phyloP scores from a whole-genome alignment of 2,797 vertebrate genomes.

The Ciconia nigra region DNA sequence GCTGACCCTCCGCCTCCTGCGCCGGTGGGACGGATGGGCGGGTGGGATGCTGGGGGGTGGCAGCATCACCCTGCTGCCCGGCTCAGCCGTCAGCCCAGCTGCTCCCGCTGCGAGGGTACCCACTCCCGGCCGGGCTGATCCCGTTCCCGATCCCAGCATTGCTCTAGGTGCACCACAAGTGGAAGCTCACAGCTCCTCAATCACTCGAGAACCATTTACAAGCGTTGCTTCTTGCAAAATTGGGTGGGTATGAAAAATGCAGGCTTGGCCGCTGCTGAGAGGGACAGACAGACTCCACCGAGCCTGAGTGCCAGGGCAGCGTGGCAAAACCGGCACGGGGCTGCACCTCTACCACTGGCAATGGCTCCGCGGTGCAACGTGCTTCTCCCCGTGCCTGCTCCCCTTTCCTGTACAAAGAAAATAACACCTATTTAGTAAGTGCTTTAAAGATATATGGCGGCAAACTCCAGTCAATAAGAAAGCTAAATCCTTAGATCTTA shows the following conservation, averaged over 20 bases:
- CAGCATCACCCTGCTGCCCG: neutral
- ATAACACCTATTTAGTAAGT: neutral
- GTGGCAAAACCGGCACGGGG: rapidly evolving
- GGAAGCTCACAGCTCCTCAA: neutral
- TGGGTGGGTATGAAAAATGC: neutral
- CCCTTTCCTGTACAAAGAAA: neutral
- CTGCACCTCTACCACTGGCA: neutral
- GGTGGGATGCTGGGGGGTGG: neutral
- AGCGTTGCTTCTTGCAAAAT: neutral
- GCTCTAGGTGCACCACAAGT: rapidly evolving
- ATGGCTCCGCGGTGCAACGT: neutral
- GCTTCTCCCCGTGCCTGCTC: neutral
- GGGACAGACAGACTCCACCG: neutral
- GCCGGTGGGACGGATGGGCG: rapidly evolving
- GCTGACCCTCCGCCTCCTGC: neutral
- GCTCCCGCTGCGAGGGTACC: neutral
- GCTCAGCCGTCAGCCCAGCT: neutral
- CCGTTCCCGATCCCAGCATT: neutral
- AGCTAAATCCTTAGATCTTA: neutral
- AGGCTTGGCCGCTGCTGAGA: neutral
- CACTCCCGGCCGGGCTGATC: neutral
- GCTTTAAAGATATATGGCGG: neutral
- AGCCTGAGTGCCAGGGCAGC: neutral
- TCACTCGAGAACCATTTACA: neutral
- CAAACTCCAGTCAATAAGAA: neutral